Evolutionary conservation across 2,888 invertebrate genomes (phyloP), one percentile per base, ranked within the genome.

Genomic region (Clitarchus hookeri): DNA sequence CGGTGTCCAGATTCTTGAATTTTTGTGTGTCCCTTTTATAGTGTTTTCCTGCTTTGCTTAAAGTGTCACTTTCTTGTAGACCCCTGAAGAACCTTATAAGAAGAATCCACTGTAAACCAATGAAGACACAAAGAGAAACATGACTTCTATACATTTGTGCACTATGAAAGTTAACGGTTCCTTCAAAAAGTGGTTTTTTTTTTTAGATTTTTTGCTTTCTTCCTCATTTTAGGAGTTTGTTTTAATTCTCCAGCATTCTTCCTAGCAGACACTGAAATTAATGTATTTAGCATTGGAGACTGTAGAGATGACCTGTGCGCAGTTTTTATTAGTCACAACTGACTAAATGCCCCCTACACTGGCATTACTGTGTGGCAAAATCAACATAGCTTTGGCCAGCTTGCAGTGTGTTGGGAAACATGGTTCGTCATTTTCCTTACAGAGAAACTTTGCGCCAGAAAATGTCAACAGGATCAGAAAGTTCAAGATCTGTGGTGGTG

Each of bases 281-380:
- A 48, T 12, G 84, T 65, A 36, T 84, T 65, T 13, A 84, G 65
- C 65, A 84, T 84, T 44, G 54, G 25, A 23, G 65, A 54, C 25
- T 26, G 26, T 16, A 84, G 23, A 9, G n/a, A 16, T 53, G 84
- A 77, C 9, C 84, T 16, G 26, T 84, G 84, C 0, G 19, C 19
- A 16, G 84, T 65, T 23, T 84, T 84, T 25, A 84, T 84, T 54
- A 84, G 25, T 25, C 36, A 1, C 54, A 84, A 2, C 6, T 54
- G 26, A 78, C 65, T 65, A 65, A 84, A 84, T n/a, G 77, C 54
- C 6, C 54, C 65, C 84, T 26, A 84, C 84, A 36, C 77, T 27
- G 3, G 84, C 65, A 26, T 84, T 84, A 23, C 84, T 84, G 65
- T 84, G 65, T n/a, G 54, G 65, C 11, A 84, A n/a, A 19, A 84